These are phyloP conservation scores for Oryzaephilus surinamensis DNA, from an alignment of 1,140 invertebrate species.

Conservation along the genomic window DNA sequence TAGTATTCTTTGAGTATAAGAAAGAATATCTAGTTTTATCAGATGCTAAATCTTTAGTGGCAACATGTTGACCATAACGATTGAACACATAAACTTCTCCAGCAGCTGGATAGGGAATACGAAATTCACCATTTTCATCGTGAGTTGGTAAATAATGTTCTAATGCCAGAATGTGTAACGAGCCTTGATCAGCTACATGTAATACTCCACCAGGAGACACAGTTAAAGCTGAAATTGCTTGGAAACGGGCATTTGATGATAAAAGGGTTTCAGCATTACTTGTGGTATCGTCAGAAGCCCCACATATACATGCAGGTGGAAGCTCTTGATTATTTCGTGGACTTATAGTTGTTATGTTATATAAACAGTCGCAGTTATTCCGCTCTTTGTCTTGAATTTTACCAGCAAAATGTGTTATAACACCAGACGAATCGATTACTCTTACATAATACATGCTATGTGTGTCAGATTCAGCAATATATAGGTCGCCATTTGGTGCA, in stretches of 20 bases:
- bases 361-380: constrained; percentile 48
- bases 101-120: constrained; percentile 81
- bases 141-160: constrained; percentile 82
- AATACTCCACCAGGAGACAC: constrained; percentile 89
- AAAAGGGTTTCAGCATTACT: constrained; percentile 72
- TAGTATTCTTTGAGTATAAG: constrained; percentile 92
- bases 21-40: constrained; percentile 89
- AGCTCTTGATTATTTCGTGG: constrained; percentile 36
- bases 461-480: constrained; percentile 87
- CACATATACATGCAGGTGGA: constrained; percentile 43
- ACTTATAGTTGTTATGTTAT: constrained; percentile 42
- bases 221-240: constrained; percentile 82
- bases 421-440: constrained; percentile 68
- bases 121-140: constrained; percentile 84
- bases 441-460: constrained; percentile 81
- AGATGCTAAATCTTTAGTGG: constrained; percentile 85
- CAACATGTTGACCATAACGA: constrained; percentile 87
- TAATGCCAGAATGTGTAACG: constrained; percentile 76
- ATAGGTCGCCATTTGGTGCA: constrained; percentile 84
- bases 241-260: constrained; percentile 82
- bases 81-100: constrained; percentile 93
- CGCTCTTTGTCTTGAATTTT: constrained; percentile 51
- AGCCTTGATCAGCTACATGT: constrained; percentile 89
- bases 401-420: constrained; percentile 73
- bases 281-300: constrained; percentile 51